Evolutionary conservation across 2,797 vertebrate species (phyloP), one percentile per base, ranked within the genome.

Genomic region (Sebastes miniatus): DNA sequence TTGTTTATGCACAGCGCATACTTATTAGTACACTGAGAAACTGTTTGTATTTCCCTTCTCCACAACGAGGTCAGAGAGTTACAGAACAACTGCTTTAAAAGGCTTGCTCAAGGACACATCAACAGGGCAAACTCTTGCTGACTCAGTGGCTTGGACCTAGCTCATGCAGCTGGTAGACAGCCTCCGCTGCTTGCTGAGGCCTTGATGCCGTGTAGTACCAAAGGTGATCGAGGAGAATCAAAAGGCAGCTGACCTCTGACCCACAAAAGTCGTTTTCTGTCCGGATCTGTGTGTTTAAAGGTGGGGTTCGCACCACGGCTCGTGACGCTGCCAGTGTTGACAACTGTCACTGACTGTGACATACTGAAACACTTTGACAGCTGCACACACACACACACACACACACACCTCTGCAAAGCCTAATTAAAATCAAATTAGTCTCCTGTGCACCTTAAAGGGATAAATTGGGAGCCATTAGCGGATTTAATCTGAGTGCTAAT

Each of bases 21-120:
- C 1, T 18, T 24, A 57, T 3, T 22, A 64, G 25, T 5, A 22
- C 16, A 20, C 50, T 39, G 52, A 27, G 25, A 72, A 59, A 56
- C 3, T 56, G 63, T 50, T 78, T 27, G 50, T 69, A 77, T 69
- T 68, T 81, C 29, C 39, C 3, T 2, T 68, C 70, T 82, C 52
- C 72, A 54, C 58, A 14, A 34, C 20, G 1, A 72, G 64, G 68
- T 72, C 66, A 69, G 29, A 47, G 36, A 34, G 39, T 58, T 69
- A 32, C 11, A 54, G 68, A 52, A 65, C 52, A 22, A 71, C 22
- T 32, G 73, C 47, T 77, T 85, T 75, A 66, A 85, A 47, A 68
- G 76, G 85, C 69, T 77, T 89, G 76, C 86, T 79, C 83, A 82
- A 87, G 83, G 84, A 84, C 76, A 89, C 80, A 67, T 77, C 74